Conservation (phyloP, 2,888 invertebrate genomes). For the Mesochorus sp. region DNA sequence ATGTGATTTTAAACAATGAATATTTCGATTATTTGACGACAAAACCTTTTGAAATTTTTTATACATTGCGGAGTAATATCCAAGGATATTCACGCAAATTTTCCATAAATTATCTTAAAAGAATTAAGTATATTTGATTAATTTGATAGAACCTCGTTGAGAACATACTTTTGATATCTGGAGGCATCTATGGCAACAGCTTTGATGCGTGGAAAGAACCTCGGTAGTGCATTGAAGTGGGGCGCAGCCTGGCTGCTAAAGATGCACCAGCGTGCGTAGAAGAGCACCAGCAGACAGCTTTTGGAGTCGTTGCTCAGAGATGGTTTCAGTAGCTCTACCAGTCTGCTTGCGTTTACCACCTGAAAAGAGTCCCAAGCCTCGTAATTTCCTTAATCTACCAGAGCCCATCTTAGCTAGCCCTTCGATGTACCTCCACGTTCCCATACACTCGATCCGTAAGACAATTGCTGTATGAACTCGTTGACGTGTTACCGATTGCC, state of each 20-base stretch:
- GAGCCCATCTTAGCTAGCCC: background rate
- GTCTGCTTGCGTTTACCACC: conserved; percentile 88
- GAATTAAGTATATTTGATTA: background rate
- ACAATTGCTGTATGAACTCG: conserved; percentile 73
- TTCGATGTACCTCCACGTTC: conserved; percentile 76
- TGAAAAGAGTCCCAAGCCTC: conserved; percentile 70
- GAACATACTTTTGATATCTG: conserved; percentile 86
- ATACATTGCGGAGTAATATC: too few species aligned
- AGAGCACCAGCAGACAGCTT: conserved; percentile 91
- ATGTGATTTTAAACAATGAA: too few species aligned
- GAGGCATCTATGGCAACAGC: conserved; percentile 95
- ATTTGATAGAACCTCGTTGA: background rate
- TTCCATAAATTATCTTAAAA: too few species aligned
- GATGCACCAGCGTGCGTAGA: conserved; percentile 94
- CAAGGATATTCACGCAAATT: too few species aligned
- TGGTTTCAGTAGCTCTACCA: conserved; percentile 87
- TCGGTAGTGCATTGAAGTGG: conserved; percentile 94
- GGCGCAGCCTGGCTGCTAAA: conserved; percentile 96
- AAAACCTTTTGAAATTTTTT: too few species aligned
- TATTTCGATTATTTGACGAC: too few species aligned
- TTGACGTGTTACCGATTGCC: too few species aligned
- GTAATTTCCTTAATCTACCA: background rate
- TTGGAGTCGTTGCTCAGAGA: conserved; percentile 85
- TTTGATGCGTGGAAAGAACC: conserved; percentile 93
- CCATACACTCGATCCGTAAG: conserved; percentile 73